A percentile compares a stretch with the other conserved stretches of the same genome.
phyloP scores from a whole-genome alignment of 1,140 invertebrate species.

The Holotrichia oblita region DNA sequence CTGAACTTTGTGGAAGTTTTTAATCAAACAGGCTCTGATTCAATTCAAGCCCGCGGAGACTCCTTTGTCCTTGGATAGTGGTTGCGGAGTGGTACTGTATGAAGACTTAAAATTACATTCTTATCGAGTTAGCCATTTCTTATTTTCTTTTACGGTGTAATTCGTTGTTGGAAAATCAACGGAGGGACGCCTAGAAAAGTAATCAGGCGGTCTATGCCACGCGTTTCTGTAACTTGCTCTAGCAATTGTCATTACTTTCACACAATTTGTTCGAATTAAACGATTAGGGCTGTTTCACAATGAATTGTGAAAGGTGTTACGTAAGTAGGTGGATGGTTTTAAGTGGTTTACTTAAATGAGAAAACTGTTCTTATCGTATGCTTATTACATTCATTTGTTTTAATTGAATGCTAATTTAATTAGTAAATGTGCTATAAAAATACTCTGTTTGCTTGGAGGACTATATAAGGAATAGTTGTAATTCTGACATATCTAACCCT shows the following conservation, averaged over 20 bases:
- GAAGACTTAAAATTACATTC: constrained; percentile 54
- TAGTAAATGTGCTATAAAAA: too few relatives aligned
- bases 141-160: constrained; percentile 44
- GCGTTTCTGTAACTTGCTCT: background rate
- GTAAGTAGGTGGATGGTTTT: too few relatives aligned
- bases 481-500: too few relatives aligned
- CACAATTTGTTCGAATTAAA: constrained; percentile 10
- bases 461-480: too few relatives aligned
- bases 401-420: too few relatives aligned
- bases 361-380: too few relatives aligned
- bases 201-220: background rate
- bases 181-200: constrained; percentile 1
- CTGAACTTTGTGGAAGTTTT: constrained; percentile 51
- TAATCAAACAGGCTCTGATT: constrained; percentile 57
- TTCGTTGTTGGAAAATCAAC: constrained; percentile 27
- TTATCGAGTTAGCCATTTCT: constrained; percentile 54
- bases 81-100: constrained; percentile 52
- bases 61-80: constrained; percentile 50
- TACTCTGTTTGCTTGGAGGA: too few relatives aligned
- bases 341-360: too few relatives aligned
- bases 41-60: constrained; percentile 52
- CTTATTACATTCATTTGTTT: too few relatives aligned
- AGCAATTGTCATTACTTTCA: background rate
- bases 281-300: background rate
- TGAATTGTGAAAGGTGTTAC: too few relatives aligned